Evolutionary conservation across 2,888 invertebrate genomes (phyloP).

Genomic region (Chalcosyrphus nemorum): DNA sequence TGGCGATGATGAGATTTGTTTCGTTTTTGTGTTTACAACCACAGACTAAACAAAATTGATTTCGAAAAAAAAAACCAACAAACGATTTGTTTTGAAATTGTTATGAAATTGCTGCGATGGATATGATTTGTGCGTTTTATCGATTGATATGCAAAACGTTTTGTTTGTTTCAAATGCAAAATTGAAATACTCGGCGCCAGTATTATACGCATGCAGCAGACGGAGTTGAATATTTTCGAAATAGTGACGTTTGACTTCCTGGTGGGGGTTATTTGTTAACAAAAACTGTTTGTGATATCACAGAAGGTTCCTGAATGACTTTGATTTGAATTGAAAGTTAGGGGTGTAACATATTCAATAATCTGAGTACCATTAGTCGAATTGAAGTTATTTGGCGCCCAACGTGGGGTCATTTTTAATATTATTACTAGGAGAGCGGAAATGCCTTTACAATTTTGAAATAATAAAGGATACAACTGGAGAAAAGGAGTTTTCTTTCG

Average conservation of each 20-base stretch:
- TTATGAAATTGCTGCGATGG: slow-evolving; percentile 41
- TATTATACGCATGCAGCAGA: background rate
- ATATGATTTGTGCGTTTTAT: slow-evolving; percentile 51
- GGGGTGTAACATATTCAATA: too few species aligned
- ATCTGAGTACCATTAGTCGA: too few species aligned
- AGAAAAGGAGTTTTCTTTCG: too few species aligned
- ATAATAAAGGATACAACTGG: too few species aligned
- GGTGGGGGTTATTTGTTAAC: background rate
- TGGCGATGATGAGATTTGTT: background rate
- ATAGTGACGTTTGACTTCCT: background rate
- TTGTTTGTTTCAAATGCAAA: slow-evolving; percentile 1
- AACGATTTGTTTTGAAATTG: slow-evolving; percentile 56
- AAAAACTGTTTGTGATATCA: too few species aligned
- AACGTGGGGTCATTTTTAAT: too few species aligned
- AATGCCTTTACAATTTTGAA: too few species aligned
- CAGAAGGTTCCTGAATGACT: too few species aligned
- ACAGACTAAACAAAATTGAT: slow-evolving; percentile 48
- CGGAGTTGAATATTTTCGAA: background rate
- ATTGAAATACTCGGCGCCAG: slow-evolving; percentile 8
- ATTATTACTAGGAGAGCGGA: too few species aligned
- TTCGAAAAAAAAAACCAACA: slow-evolving; percentile 27
- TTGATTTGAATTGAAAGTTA: too few species aligned
- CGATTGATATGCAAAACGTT: slow-evolving; percentile 42
- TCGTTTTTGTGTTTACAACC: slow-evolving; percentile 17
- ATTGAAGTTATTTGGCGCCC: too few species aligned